Base-by-base conservation (phyloP, 2,113 vertebrate genomes). In the Strix aluco region DNA sequence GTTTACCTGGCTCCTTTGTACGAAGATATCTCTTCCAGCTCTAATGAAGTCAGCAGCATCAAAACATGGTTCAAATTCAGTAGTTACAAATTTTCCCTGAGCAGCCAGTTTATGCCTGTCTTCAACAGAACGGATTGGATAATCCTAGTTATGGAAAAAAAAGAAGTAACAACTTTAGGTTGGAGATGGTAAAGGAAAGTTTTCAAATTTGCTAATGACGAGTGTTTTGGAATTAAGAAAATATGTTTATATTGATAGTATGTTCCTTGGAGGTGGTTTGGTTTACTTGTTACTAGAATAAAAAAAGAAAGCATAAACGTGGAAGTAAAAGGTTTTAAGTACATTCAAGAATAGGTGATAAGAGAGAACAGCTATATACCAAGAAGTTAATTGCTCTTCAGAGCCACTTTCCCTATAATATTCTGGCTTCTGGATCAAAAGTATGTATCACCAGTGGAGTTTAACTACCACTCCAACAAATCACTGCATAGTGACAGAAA, bases 21-120 rank as follows among this genome's bases (percentile, higher is more conserved):
- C 99, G 96, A 99, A 99, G 79, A 99, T 98, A 96, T 99, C 99
- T 96, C 97, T 99, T 91, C 99, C 99, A 83, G 99, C 99, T 97
- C 99, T 98, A 85, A 99, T 99, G 97, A 99, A 99, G 97, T 99
- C 99, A 71, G 99, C 99, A 95, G 99, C 99, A 88, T 99, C 99
- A 81, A 99, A 99, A 91, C 99, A 99, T 15, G 99, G 99, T 97
- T 99, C 99, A 44, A 99, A 98, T 97, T 99, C 99, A 2, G 99
- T 99, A 65, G 99, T 99, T 89, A 99, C 99, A 95, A 99, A 99
- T 97, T 99, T 99, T 84, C 99, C 99, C 97, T 99, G 98, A 94
- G 99, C 98, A 70, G 99, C 99, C 96, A 99, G 97, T 72, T 98
- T 99, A 93, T 99, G 99, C 96, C 99, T 98, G 98, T 99, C 99